Conservation (phyloP, 2,797 vertebrate genomes). For the Chiroxiphia lanceolata region DNA sequence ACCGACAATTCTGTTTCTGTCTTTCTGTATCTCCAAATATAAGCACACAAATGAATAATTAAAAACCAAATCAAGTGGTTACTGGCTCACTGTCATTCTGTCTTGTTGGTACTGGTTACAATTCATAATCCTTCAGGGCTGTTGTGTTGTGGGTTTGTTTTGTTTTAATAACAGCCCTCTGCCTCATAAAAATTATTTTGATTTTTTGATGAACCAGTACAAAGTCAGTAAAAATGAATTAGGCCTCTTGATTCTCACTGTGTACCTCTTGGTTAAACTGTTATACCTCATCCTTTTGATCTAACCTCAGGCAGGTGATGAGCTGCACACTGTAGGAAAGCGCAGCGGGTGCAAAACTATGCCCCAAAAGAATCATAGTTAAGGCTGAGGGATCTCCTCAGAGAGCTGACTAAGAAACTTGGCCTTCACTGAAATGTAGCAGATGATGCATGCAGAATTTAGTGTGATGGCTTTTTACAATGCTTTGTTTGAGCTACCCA, state of each 20-base stretch:
- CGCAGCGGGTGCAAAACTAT: neutral
- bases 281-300: neutral
- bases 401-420: slow-evolving; percentile 47
- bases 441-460: slow-evolving; percentile 61
- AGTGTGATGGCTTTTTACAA: slow-evolving; percentile 50
- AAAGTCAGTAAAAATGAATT: neutral
- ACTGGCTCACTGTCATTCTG: neutral
- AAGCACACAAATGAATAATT: neutral
- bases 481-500: slow-evolving; percentile 34
- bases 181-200: neutral
- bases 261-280: neutral
- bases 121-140: neutral
- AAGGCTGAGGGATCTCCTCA: neutral
- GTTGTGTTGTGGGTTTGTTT: neutral
- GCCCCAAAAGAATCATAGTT: neutral
- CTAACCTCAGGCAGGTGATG: neutral
- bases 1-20: neutral
- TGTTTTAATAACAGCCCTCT: neutral
- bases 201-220: neutral
- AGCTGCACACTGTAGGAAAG: neutral
- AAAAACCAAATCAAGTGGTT: slow-evolving; percentile 28
- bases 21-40: neutral
- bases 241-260: neutral
- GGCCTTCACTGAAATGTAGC: slow-evolving; percentile 8
- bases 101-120: neutral